Evolutionary conservation across 2,113 vertebrate species (phyloP).

Genomic region (Alosa alosa): DNA sequence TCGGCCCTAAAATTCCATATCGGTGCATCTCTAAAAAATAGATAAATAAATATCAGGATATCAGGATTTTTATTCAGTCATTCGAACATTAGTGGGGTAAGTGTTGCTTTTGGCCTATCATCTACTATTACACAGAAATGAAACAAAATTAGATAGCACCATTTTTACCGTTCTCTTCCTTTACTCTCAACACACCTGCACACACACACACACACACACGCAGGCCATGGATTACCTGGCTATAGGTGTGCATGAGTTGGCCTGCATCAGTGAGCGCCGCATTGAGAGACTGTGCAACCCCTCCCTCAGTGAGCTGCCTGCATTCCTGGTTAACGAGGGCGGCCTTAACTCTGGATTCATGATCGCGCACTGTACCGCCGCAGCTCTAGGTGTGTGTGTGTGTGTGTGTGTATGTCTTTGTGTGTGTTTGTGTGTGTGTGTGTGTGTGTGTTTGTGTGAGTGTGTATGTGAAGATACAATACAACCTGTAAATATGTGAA

Average conservation of each 20-base stretch:
- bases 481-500: slow-evolving; percentile 26
- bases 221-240: slow-evolving; percentile 86
- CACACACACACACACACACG: slow-evolving; percentile 28
- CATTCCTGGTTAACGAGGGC: slow-evolving; percentile 94
- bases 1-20: no score
- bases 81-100: no score
- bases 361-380: slow-evolving; percentile 98
- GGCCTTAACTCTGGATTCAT: slow-evolving; percentile 98
- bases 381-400: slow-evolving; percentile 89
- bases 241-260: slow-evolving; percentile 93
- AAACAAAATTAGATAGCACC: no score
- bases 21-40: no score
- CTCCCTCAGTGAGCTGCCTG: slow-evolving; percentile 92
- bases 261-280: slow-evolving; percentile 92
- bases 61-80: no score
- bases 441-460: neutral
- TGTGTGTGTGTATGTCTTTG: no score
- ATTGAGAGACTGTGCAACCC: slow-evolving; percentile 95
- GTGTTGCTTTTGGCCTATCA: no score
- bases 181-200: neutral
- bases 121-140: no score
- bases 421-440: no score
- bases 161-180: no score
- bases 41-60: no score
- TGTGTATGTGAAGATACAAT: neutral